phyloP scores from a whole-genome alignment of 2,113 vertebrate species.

The Pseudolaguvia tuberculata region DNA sequence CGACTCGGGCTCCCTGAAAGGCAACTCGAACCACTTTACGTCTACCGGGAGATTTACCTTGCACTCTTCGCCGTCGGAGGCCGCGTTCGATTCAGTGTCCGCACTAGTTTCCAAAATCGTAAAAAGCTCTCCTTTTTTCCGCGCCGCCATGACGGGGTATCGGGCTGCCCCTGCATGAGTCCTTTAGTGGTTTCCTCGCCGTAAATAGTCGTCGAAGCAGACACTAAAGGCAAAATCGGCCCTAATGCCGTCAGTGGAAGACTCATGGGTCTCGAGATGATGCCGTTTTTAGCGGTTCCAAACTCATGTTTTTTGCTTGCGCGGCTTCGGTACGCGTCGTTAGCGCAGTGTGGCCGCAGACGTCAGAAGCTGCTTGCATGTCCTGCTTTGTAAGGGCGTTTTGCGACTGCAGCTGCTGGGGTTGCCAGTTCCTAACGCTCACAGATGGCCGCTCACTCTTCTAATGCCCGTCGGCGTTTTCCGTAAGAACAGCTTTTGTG shows the following conservation, averaged over 20 bases:
- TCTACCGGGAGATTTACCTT: constrained; percentile 73
- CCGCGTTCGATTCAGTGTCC: constrained; percentile 71
- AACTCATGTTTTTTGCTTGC: constrained; percentile 74
- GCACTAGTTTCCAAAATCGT: constrained; percentile 80
- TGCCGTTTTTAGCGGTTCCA: constrained; percentile 62
- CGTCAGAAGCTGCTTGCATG: constrained; percentile 83
- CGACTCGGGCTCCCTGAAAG: constrained; percentile 71
- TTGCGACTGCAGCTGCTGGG: constrained; percentile 79
- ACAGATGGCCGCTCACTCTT: constrained; percentile 77
- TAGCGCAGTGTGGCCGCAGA: constrained; percentile 80
- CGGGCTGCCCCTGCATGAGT: constrained; percentile 79
- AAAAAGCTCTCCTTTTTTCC: constrained; percentile 79
- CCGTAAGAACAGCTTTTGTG: constrained; percentile 53
- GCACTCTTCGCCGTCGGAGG: constrained; percentile 66
- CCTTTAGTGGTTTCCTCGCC: constrained; percentile 64
- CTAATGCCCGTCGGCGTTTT: constrained; percentile 74
- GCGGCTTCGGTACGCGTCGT: constrained; percentile 71
- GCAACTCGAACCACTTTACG: constrained; percentile 78
- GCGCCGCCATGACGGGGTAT: constrained; percentile 80
- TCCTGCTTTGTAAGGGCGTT: constrained; percentile 81
- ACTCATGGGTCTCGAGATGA: constrained; percentile 61
- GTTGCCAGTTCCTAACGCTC: constrained; percentile 71
- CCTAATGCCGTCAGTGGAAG: constrained; percentile 58
- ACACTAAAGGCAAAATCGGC: constrained; percentile 59
- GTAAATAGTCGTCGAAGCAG: constrained; percentile 60